Evolutionary conservation across 64 coral and sea anemone species (phyloP).

Genomic region (Actinia equina): DNA sequence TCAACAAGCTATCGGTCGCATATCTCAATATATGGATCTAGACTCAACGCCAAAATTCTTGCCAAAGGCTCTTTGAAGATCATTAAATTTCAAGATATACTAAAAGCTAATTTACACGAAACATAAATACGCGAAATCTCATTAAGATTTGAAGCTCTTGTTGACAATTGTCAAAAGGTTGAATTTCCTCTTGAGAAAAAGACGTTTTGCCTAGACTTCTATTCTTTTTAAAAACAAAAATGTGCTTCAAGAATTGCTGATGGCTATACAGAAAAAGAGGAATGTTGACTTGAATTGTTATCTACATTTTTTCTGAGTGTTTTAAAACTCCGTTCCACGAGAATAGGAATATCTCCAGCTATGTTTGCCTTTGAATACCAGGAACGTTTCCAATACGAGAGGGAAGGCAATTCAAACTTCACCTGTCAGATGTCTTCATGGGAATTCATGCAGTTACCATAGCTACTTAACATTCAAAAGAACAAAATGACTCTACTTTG

Average conservation of each 20-base stretch:
- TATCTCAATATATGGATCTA: neutral
- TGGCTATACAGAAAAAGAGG: neutral
- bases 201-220: neutral
- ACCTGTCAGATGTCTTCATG: neutral
- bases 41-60: neutral
- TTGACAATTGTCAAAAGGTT: neutral
- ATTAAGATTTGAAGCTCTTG: neutral
- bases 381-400: neutral
- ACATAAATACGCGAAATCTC: conserved; percentile 3
- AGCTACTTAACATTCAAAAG: neutral
- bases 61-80: conserved; percentile 3
- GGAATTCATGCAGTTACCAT: neutral
- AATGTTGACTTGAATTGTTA: neutral
- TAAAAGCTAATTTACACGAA: conserved; percentile 16
- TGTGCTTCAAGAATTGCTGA: neutral
- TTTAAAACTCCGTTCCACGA: neutral
- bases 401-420: neutral
- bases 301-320: neutral
- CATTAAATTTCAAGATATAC: conserved; percentile 5
- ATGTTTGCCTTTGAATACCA: neutral
- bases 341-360: neutral
- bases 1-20: neutral
- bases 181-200: neutral
- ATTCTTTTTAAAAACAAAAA: neutral
- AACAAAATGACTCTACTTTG: neutral